Evolutionary conservation across 2,113 vertebrate species (phyloP).

Genomic region (Macrotus californicus): DNA sequence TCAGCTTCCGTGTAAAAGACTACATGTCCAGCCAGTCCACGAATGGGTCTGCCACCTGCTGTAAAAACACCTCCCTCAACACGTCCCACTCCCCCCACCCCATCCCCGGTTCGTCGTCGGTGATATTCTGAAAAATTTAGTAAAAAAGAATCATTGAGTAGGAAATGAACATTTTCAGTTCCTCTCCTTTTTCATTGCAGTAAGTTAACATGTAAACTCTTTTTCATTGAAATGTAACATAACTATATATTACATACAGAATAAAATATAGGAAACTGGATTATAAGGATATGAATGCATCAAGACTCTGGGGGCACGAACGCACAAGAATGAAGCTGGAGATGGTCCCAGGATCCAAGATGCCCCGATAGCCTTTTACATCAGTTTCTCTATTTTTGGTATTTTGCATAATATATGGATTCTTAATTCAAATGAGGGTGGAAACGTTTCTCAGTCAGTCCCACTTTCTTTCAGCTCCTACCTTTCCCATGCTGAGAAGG

Average conservation of each 20-base stretch:
- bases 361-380: conserved; percentile 72
- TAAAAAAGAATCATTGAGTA: conserved; percentile 46
- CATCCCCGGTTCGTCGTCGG: conserved; percentile 45
- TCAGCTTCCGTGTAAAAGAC: conserved; percentile 42
- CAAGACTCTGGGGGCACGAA: conserved; percentile 68
- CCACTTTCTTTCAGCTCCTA: conserved; percentile 7
- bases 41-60: conserved; percentile 48
- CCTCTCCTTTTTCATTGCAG: conserved; percentile 65
- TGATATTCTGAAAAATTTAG: conserved; percentile 67
- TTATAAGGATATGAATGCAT: conserved; percentile 67
- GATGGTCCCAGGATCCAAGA: conserved; percentile 70
- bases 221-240: conserved; percentile 67
- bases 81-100: conserved; percentile 18
- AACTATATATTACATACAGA: conserved; percentile 70
- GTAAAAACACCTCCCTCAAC: conserved; percentile 56
- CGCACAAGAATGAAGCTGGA: conserved; percentile 63
- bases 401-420: conserved; percentile 76
- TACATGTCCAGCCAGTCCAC: conserved; percentile 32
- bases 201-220: conserved; percentile 74
- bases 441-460: conserved; percentile 31
- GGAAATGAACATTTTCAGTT: conserved; percentile 63
- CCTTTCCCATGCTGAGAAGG: conserved; percentile 21
- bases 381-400: conserved; percentile 74
- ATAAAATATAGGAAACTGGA: conserved; percentile 75
- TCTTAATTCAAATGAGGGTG: conserved; percentile 49